Evolutionary conservation across 2,113 vertebrate genomes (phyloP).

Genomic region (Chloropsis cyanopogon): DNA sequence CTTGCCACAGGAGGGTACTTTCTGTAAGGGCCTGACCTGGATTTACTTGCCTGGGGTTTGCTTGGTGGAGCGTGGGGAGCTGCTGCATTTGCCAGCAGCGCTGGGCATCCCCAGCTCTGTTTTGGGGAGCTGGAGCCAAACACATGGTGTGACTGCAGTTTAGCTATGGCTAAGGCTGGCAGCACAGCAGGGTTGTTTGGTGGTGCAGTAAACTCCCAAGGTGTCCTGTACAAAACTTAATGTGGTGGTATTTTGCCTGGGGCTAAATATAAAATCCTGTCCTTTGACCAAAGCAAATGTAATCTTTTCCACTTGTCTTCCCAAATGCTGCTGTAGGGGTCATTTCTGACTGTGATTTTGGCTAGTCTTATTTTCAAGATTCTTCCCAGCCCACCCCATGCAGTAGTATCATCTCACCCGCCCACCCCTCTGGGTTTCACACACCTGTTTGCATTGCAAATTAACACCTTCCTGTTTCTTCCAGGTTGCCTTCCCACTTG

Average conservation of each 20-base stretch:
- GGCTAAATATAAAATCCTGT: background rate
- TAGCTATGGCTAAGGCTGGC: background rate
- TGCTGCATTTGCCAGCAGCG: rapidly evolving
- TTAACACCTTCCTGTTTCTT: background rate
- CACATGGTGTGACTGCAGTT: background rate
- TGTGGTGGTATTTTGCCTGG: background rate
- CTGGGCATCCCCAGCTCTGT: background rate
- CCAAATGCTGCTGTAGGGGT: background rate
- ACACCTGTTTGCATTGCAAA: background rate
- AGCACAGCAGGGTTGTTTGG: background rate
- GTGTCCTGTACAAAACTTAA: background rate
- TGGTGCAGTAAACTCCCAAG: background rate
- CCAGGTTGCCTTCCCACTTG: background rate
- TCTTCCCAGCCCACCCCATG: background rate
- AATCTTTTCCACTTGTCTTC: background rate
- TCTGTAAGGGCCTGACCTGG: background rate
- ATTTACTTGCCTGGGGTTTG: background rate
- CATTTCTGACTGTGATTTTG: background rate
- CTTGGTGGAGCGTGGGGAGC: background rate
- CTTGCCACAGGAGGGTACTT: rapidly evolving
- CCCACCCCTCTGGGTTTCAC: background rate
- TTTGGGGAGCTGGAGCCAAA: background rate
- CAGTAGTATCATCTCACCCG: background rate
- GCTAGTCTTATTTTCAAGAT: background rate
- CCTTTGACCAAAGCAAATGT: background rate